Conservation (phyloP, 1,140 invertebrate species). For the Apolygus lucorum region DNA sequence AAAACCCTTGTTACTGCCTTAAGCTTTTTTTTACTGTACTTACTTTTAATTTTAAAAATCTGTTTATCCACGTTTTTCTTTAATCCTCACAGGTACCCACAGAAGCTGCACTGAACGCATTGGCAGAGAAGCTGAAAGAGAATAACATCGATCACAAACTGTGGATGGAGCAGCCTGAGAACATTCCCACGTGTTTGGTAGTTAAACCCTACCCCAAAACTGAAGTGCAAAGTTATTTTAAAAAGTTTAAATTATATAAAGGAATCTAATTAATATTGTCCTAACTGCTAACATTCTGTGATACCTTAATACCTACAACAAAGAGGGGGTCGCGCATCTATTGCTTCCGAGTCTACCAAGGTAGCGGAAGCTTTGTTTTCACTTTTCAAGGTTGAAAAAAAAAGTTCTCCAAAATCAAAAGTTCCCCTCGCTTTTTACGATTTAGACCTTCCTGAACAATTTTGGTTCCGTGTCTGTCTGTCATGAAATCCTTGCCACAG, state of each 20-base stretch:
- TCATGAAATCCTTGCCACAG: too few species aligned
- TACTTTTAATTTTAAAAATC: background rate
- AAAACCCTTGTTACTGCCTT: too few species aligned
- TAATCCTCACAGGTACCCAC: slow-evolving; percentile 52
- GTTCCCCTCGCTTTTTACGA: too few species aligned
- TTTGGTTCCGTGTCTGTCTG: too few species aligned
- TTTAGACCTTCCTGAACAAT: too few species aligned
- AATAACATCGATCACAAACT: slow-evolving; percentile 77
- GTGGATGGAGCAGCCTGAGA: slow-evolving; percentile 97
- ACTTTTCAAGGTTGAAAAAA: too few species aligned
- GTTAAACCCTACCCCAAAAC: slow-evolving; percentile 86
- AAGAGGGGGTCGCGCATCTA: too few species aligned
- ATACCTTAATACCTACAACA: too few species aligned
- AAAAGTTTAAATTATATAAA: slow-evolving; percentile 80
- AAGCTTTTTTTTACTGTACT: background rate
- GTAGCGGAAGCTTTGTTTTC: too few species aligned
- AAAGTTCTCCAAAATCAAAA: too few species aligned
- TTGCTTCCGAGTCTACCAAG: too few species aligned
- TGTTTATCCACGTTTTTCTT: background rate
- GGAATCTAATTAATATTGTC: too few species aligned
- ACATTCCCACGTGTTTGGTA: slow-evolving; percentile 88
- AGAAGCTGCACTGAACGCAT: slow-evolving; percentile 58
- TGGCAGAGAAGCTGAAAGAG: slow-evolving; percentile 58
- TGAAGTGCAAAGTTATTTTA: slow-evolving; percentile 73
- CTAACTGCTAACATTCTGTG: slow-evolving; percentile 29